Evolutionary conservation across 2,888 invertebrate species (phyloP).

Genomic region (Nomada fucata): DNA sequence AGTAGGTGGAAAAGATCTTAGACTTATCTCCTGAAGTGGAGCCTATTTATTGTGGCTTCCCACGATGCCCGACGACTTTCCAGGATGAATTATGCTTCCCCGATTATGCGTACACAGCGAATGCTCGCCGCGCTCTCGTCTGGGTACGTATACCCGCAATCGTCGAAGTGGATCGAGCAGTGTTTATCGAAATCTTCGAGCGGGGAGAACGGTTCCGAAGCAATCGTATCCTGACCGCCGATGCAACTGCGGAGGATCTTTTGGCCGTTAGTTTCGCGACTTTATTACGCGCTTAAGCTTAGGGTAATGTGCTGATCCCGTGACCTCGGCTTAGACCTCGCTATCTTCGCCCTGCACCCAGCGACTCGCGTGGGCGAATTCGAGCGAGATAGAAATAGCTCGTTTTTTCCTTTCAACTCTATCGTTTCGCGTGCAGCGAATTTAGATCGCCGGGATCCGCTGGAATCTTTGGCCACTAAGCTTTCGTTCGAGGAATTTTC

Average conservation of each 20-base stretch:
- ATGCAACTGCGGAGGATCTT: slow-evolving; percentile 60
- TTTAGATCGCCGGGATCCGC: neutral
- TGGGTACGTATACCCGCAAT: neutral
- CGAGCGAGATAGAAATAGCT: slow-evolving; percentile 36
- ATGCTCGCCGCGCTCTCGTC: slow-evolving; percentile 38
- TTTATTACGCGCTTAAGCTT: slow-evolving; percentile 72
- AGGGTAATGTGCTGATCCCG: slow-evolving; percentile 71
- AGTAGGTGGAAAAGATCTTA: slow-evolving; percentile 6
- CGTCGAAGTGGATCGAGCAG: slow-evolving; percentile 61
- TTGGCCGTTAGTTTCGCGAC: slow-evolving; percentile 68
- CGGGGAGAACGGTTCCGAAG: slow-evolving; percentile 45
- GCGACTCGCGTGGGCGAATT: slow-evolving; percentile 52
- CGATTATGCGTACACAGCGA: slow-evolving; percentile 45
- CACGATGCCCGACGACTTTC: slow-evolving; percentile 40
- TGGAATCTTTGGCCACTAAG: neutral
- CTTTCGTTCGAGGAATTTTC: neutral
- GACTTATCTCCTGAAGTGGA: slow-evolving; percentile 3
- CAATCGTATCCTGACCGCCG: slow-evolving; percentile 48
- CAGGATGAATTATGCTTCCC: slow-evolving; percentile 43
- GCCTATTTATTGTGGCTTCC: slow-evolving; percentile 39
- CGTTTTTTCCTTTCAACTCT: slow-evolving; percentile 1
- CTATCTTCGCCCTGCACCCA: slow-evolving; percentile 68
- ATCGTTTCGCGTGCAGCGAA: slow-evolving; percentile 16
- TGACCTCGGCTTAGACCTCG: slow-evolving; percentile 71
- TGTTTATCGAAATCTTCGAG: slow-evolving; percentile 68